Conservation (phyloP, 2,113 vertebrate species). For the Chinchilla lanigera region DNA sequence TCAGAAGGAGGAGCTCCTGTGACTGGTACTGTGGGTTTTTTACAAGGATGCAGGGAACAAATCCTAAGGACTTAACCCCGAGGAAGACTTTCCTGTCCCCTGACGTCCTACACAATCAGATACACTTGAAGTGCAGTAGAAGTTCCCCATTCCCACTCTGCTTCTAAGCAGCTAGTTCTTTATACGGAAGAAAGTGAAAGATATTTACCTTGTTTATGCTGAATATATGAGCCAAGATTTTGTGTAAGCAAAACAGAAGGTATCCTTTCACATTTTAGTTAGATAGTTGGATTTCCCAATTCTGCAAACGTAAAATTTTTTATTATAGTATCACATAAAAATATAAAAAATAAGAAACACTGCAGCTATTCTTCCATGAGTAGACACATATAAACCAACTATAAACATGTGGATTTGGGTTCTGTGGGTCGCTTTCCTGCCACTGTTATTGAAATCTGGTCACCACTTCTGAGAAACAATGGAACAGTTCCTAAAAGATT, state of each 20-base stretch:
- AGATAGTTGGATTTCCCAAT: no score
- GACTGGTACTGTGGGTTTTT: background rate
- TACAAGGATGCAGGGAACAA: background rate
- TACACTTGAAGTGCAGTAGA: background rate
- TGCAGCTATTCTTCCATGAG: background rate
- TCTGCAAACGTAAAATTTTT: background rate
- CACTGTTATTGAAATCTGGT: background rate
- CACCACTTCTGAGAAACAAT: background rate
- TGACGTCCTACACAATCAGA: background rate
- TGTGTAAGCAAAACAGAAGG: background rate
- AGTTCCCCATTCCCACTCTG: no score
- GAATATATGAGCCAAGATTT: background rate
- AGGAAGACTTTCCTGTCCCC: background rate
- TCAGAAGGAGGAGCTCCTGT: fast-evolving
- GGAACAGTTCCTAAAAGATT: no score
- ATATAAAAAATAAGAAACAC: background rate
- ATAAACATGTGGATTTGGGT: background rate
- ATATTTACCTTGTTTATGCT: background rate
- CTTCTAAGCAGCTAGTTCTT: background rate
- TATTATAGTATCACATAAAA: background rate
- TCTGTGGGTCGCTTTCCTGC: no score
- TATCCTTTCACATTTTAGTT: background rate
- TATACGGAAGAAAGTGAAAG: background rate
- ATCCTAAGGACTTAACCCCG: background rate
- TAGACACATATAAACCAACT: background rate